These are phyloP conservation scores for Pluvialis apricaria DNA, from an alignment of 2,113 vertebrate genomes.

Conservation along the genomic window DNA sequence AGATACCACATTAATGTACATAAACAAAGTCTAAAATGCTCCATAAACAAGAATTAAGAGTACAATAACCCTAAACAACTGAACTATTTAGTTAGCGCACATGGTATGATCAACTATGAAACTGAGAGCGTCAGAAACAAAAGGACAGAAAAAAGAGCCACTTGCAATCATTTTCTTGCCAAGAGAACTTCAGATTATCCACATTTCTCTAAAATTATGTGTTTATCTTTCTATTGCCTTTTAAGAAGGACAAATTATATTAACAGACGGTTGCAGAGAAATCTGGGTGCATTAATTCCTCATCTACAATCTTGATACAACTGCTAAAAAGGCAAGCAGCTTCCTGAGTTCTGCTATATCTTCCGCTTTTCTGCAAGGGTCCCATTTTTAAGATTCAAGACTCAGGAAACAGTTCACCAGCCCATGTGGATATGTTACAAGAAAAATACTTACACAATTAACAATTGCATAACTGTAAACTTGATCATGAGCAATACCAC, in stretches of 20 bases:
- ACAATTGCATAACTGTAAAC: neutral
- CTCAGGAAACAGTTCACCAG: neutral
- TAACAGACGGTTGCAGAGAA: neutral
- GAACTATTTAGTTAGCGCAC: neutral
- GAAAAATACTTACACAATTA: constrained; percentile 1
- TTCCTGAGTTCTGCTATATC: neutral
- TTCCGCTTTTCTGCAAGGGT: neutral
- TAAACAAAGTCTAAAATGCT: neutral
- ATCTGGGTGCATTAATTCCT: neutral
- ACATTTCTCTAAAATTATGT: neutral
- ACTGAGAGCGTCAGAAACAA: neutral
- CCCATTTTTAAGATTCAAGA: neutral
- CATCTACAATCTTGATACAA: neutral
- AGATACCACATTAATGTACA: neutral
- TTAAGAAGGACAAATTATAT: neutral
- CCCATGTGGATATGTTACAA: neutral
- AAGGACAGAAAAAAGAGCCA: neutral
- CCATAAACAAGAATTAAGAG: neutral
- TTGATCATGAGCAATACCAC: neutral
- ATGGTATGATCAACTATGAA: neutral
- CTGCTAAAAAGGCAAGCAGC: neutral
- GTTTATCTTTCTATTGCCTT: neutral
- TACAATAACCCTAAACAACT: neutral
- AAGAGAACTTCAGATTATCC: neutral
- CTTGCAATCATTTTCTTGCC: neutral